These are phyloP conservation scores for Orchesella flavescens DNA, from an alignment of 2,888 invertebrate species.

Conservation along the genomic window DNA sequence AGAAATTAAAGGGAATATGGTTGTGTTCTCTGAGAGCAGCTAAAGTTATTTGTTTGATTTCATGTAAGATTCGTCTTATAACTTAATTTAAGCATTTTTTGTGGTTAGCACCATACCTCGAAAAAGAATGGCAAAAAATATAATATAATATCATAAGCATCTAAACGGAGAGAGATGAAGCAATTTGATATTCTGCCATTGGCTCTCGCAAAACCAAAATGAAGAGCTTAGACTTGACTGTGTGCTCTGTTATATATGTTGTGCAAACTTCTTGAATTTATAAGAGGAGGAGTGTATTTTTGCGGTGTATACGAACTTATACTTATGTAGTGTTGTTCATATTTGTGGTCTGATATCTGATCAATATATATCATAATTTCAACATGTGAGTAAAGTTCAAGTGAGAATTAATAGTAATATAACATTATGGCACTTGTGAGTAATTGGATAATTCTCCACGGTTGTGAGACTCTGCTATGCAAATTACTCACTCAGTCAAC, in stretches of 20 bases:
- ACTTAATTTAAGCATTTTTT: constrained; percentile 21
- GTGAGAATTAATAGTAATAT: constrained; percentile 46
- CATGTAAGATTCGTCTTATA: constrained; percentile 29
- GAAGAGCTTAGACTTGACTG: too few relatives aligned
- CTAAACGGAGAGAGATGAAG: background rate
- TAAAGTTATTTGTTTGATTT: constrained; percentile 10
- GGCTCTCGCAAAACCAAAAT: too few relatives aligned
- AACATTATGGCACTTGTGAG: constrained; percentile 55
- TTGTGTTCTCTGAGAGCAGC: background rate
- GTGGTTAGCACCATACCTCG: too few relatives aligned
- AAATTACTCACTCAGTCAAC: constrained; percentile 45
- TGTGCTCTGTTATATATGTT: too few relatives aligned
- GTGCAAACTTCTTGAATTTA: too few relatives aligned
- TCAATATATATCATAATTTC: constrained; percentile 53
- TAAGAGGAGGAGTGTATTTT: too few relatives aligned
- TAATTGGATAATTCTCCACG: constrained; percentile 71
- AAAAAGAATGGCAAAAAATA: constrained; percentile 35
- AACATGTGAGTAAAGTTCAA: constrained; percentile 30
- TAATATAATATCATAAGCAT: constrained; percentile 2
- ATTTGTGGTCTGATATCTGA: constrained; percentile 18
- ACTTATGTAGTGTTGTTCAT: background rate
- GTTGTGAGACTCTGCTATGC: constrained; percentile 67
- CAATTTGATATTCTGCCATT: too few relatives aligned
- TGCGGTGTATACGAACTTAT: too few relatives aligned
- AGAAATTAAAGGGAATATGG: constrained; percentile 36